These are phyloP conservation scores for Raja brachyura DNA, from an alignment of 2,113 vertebrate species.

Conservation along the genomic window DNA sequence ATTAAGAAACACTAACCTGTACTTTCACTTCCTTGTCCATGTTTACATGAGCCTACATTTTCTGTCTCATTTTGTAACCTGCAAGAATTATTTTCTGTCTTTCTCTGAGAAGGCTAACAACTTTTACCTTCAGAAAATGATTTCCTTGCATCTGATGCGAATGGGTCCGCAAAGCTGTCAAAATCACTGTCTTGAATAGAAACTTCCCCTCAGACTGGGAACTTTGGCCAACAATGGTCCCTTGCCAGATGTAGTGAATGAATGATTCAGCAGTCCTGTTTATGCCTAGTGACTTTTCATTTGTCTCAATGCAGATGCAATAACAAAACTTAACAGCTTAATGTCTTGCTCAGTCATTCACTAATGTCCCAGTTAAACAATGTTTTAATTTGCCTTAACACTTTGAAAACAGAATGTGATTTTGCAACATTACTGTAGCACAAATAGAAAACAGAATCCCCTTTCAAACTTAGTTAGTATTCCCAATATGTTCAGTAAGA, in stretches of 20 bases:
- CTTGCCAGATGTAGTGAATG: neutral
- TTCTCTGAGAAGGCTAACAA: neutral
- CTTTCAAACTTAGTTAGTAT: neutral
- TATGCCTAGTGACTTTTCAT: neutral
- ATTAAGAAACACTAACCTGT: neutral
- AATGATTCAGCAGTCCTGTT: neutral
- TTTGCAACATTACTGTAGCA: neutral
- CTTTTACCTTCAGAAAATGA: neutral
- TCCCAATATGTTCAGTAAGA: neutral
- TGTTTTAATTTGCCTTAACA: neutral
- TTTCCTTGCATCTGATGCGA: neutral
- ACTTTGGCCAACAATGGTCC: neutral
- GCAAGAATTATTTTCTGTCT: neutral
- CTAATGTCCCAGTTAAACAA: no score
- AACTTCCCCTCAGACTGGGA: neutral
- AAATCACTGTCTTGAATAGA: neutral
- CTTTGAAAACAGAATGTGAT: neutral
- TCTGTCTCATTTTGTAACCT: neutral
- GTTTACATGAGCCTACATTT: neutral
- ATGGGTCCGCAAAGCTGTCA: neutral
- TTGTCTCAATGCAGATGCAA: neutral
- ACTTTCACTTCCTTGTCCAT: neutral
- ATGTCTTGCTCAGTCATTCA: neutral
- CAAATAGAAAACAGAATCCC: neutral
- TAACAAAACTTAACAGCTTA: neutral